phyloP scores from a whole-genome alignment of 2,113 vertebrate genomes.

The Nanorana parkeri region DNA sequence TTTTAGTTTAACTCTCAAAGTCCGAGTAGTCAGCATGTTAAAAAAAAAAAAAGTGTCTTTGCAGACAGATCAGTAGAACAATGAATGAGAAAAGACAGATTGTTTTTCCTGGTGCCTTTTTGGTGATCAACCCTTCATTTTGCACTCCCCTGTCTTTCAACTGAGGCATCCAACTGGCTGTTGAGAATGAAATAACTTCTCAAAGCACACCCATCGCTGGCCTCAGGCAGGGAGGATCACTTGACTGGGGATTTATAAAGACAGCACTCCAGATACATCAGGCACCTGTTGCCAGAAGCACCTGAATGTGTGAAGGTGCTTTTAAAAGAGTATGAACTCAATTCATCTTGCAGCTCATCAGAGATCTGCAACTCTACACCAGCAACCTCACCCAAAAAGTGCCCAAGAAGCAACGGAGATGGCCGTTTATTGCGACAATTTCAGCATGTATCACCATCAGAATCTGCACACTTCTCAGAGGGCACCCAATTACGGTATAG shows the following conservation, averaged over 20 bases:
- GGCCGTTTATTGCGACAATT: slow-evolving; percentile 89
- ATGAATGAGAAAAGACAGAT: slow-evolving; percentile 47
- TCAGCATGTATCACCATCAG: slow-evolving; percentile 78
- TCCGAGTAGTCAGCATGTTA: slow-evolving; percentile 6
- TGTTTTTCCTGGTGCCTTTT: slow-evolving; percentile 21
- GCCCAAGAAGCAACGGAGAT: slow-evolving; percentile 81
- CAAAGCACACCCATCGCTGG: slow-evolving; percentile 33
- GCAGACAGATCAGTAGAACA: slow-evolving; percentile 34
- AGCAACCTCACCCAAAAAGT: slow-evolving; percentile 72
- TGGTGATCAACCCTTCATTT: slow-evolving; percentile 15
- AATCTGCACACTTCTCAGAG: slow-evolving; percentile 73
- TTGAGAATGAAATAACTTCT: slow-evolving; percentile 12
- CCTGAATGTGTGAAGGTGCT: slow-evolving; percentile 3
- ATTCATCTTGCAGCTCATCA: slow-evolving; percentile 77
- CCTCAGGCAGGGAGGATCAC: slow-evolving; percentile 19
- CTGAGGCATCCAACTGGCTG: slow-evolving; percentile 17
- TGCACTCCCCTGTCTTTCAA: slow-evolving; percentile 10
- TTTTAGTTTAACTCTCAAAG: not conserved
- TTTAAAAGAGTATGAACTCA: slow-evolving; percentile 78
- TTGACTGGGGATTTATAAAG: slow-evolving; percentile 58
- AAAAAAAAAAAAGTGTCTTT: slow-evolving; percentile 26
- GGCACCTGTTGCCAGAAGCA: slow-evolving; percentile 47
- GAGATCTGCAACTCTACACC: slow-evolving; percentile 72
- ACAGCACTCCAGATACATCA: not conserved
- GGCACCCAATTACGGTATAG: slow-evolving; percentile 78